Evolutionary conservation across 92 coral and sea anemone genomes (phyloP), one percentile per base, ranked within the genome.

Genomic region (Zoanthus gigantus): DNA sequence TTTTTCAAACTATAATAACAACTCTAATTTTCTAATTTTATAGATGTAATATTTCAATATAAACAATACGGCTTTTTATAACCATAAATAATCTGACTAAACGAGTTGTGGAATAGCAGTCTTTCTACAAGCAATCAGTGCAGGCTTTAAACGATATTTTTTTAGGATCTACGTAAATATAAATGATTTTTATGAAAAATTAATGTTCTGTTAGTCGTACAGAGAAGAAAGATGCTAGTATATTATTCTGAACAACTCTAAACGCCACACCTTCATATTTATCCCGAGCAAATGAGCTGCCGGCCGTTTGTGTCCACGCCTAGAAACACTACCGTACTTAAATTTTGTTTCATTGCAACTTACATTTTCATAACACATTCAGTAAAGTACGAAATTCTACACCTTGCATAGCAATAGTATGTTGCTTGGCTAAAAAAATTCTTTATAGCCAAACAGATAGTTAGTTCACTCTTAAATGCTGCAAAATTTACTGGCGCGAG

Each of bases 151-250:
- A 65, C 10, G 32, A 58, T 79, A 34, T 86, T 87, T 83, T 85
- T 89, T 57, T 48, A 78, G 37, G 82, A 50, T 72, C 86, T 85
- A 45, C 79, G 88, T 84, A 93, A 83, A 90, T 88, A 92, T 90
- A 93, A 78, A 94, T 88, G 87, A 88, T 92, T 82, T 90, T 82
- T 83, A 90, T 89, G 81, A 82, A 88, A 86, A 87, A 89, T 89
- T 87, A 85, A 86, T 75, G 86, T 88, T 88, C 66, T 78, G 69
- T 68, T 71, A 69, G 71, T 83, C 88, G 79, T 69, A 92, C 90
- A 52, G 89, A 69, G 91, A 87, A 72, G 79, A 87, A 90, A 90
- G 69, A 87, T 86, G 80, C 84, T 18, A 16, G 75, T 77, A 71
- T 87, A 87, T 87, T 71, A 83, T 83, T 76, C 91, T 61, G 86